Percentiles rank a stretch among this genome's conserved stretches.
Evolutionary conservation across 1,140 invertebrate species (phyloP).

Genomic region (Capitella teleta): DNA sequence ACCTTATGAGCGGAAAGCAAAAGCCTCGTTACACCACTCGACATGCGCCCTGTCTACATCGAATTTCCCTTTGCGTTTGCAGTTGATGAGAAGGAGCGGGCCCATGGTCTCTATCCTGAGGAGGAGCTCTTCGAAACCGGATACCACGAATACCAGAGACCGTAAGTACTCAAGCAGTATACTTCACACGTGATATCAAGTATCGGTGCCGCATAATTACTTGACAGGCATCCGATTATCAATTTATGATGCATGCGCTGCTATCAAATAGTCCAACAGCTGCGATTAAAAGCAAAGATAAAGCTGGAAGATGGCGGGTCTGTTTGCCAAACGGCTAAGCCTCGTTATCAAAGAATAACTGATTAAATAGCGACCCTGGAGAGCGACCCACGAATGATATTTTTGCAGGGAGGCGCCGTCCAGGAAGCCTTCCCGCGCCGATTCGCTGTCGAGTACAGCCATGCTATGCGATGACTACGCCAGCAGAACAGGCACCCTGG

Average conservation of each 20-base stretch:
- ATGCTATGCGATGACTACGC: slow-evolving; percentile 6
- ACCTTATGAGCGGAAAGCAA: no score
- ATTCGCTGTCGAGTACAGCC: slow-evolving; percentile 11
- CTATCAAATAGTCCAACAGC: no score
- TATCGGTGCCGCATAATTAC: no score
- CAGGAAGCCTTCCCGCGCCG: slow-evolving; percentile 6
- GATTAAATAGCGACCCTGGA: background rate
- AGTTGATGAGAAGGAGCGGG: slow-evolving; percentile 14
- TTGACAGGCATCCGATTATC: no score
- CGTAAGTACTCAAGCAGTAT: no score
- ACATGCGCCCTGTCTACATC: no score
- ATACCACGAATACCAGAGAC: slow-evolving; percentile 14
- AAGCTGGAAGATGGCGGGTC: background rate
- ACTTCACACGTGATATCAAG: no score
- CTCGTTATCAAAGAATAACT: background rate
- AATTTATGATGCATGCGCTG: no score
- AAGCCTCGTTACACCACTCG: no score
- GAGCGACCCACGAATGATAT: background rate
- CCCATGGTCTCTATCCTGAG: slow-evolving; percentile 12
- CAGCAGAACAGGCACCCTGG: slow-evolving; percentile 5
- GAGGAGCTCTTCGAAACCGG: slow-evolving; percentile 7
- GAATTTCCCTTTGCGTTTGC: no score
- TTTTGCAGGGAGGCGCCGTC: background rate
- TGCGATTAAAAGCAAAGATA: background rate
- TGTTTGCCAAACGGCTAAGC: background rate